Conservation (phyloP, 92 coral and sea anemone genomes). For the Phenganax marumi region DNA sequence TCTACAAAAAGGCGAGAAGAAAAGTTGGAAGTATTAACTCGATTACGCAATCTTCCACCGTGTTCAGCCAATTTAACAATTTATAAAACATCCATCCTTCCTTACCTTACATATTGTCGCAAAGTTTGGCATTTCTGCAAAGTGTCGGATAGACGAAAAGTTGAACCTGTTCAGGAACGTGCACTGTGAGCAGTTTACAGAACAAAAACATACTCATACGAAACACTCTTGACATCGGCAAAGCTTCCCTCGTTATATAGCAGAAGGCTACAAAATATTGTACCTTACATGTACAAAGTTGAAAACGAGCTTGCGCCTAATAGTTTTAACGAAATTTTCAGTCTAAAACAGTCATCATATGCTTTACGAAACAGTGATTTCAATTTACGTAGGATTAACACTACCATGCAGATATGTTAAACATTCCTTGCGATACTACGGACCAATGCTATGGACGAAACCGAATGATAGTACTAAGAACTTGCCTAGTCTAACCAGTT, state of each 20-base stretch:
- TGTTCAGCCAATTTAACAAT: too few relatives aligned
- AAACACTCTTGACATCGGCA: neutral
- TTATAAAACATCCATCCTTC: too few relatives aligned
- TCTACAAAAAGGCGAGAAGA: too few relatives aligned
- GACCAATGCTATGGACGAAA: constrained; percentile 46
- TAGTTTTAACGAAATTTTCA: neutral
- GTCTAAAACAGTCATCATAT: neutral
- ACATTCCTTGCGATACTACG: constrained; percentile 42
- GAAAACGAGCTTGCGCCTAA: neutral
- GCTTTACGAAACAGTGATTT: too few relatives aligned
- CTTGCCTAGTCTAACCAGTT: constrained; percentile 22
- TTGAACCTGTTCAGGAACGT: too few relatives aligned
- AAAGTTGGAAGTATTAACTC: too few relatives aligned
- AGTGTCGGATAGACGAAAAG: too few relatives aligned
- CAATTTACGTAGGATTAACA: neutral
- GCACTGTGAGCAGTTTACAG: too few relatives aligned
- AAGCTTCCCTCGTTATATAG: neutral
- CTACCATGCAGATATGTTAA: constrained; percentile 29
- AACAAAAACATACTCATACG: too few relatives aligned
- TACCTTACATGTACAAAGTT: neutral
- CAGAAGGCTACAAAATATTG: neutral
- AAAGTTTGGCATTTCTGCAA: too few relatives aligned
- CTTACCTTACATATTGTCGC: too few relatives aligned
- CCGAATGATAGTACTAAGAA: neutral
- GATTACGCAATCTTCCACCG: too few relatives aligned